Evolutionary conservation across 2,113 vertebrate species (phyloP), one percentile per base, ranked within the genome.

Genomic region (Chrysochloris asiatica): DNA sequence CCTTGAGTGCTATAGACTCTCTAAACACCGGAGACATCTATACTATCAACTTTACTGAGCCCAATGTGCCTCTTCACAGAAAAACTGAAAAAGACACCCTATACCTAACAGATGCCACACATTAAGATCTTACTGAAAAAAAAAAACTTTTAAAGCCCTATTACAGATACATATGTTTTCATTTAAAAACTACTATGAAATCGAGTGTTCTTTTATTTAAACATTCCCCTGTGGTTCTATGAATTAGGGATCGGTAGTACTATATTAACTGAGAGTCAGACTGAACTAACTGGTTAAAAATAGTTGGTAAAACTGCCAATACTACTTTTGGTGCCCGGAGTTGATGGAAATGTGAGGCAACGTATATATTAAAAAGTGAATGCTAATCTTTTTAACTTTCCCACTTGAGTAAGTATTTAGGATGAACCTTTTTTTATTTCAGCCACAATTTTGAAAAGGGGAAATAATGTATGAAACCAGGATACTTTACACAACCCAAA

Each of bases 121-220:
- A 95, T 93, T 92, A 88, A 93, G 90, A 79, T 93, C 88, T 93
- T 88, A 47, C 77, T 47, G 50, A 83, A 82, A 92, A 67, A 61
- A 61, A 61, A 86, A 71, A 65, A 73, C 63, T 88, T 93, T 94
- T 92, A 95, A 93, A 96, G 84, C 91, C 93, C 89, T 83, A 96
- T 96, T 96, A 96, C 84, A 92, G 81, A 92, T 97, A 95, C 96
- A 97, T 79, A 85, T 97, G 96, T 95, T 97, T 97, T 92, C 93
- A 95, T 95, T 97, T 97, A 95, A 92, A 93, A 95, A 95, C 86
- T 89, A 76, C 92, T 95, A 94, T 95, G 95, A 95, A 97, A 93
- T 94, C 41, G 47, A 93, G 92, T 95, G 95, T 93, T 95, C 93
- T 95, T 96, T 97, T 94, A 97, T 95, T 96, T 96, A 96, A 97